phyloP scores from a whole-genome alignment of 1,140 invertebrate species.

The Dreissena rostriformis region DNA sequence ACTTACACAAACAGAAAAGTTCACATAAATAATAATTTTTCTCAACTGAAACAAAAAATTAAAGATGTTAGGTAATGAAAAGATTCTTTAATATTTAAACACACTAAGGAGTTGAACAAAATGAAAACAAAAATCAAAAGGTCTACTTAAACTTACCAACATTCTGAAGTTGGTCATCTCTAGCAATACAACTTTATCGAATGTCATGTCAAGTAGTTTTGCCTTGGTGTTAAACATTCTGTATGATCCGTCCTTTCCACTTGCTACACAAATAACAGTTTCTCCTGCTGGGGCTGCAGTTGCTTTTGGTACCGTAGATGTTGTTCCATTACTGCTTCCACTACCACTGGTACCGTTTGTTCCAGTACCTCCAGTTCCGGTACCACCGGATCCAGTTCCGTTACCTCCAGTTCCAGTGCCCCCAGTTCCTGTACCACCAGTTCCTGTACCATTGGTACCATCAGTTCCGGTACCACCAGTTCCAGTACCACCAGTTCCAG shows the following conservation, averaged over 20 bases:
- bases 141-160: slow-evolving; percentile 29
- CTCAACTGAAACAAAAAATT: not conserved
- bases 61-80: too few species aligned
- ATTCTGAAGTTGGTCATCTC: slow-evolving; percentile 43
- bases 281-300: slow-evolving; percentile 9
- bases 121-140: not conserved
- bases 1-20: not conserved
- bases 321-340: not conserved
- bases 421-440: slow-evolving; percentile 9
- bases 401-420: not conserved
- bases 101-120: too few species aligned
- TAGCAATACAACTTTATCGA: slow-evolving; percentile 38
- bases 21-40: not conserved
- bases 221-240: slow-evolving; percentile 44
- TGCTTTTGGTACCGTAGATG: not conserved
- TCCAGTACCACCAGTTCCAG: slow-evolving; percentile 5
- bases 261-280: slow-evolving; percentile 24
- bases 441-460: not conserved
- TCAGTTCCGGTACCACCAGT: not conserved
- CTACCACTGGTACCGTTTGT: not conserved
- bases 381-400: not conserved
- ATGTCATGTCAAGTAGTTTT: slow-evolving; percentile 19
- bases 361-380: not conserved
- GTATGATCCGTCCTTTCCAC: slow-evolving; percentile 13
- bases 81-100: too few species aligned